Conservation (phyloP, 2,888 invertebrate species). For the Dynastes grantii region DNA sequence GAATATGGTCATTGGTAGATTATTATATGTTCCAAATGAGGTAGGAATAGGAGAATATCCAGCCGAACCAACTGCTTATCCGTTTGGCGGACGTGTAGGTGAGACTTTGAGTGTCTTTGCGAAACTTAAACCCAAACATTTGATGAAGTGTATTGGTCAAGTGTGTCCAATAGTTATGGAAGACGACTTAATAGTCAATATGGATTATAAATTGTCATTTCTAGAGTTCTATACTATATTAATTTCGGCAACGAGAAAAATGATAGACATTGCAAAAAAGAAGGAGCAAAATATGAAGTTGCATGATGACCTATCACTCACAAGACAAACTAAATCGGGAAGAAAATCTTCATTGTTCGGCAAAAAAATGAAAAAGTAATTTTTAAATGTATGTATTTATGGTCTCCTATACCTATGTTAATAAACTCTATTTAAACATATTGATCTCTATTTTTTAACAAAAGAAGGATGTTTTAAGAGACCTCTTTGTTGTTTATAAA, state of each 20-base stretch:
- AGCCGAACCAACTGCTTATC: slow-evolving; percentile 36
- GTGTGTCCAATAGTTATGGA: slow-evolving; percentile 47
- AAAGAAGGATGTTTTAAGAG: no score
- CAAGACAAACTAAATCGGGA: background rate
- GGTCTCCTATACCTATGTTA: no score
- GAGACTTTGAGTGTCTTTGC: slow-evolving; percentile 47
- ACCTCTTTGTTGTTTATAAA: no score
- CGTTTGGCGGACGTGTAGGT: slow-evolving; percentile 29
- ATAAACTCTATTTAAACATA: no score
- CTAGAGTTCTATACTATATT: slow-evolving; percentile 51
- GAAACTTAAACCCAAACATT: slow-evolving; percentile 38
- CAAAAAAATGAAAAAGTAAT: background rate
- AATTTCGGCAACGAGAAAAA: background rate
- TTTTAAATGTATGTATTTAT: background rate
- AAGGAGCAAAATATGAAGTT: slow-evolving; percentile 3
- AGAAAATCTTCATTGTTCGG: background rate
- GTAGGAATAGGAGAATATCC: slow-evolving; percentile 19
- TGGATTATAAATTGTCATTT: slow-evolving; percentile 50
- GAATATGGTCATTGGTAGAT: slow-evolving; percentile 60
- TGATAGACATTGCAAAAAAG: slow-evolving; percentile 34
- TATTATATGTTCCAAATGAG: slow-evolving; percentile 27
- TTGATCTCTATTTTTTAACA: no score
- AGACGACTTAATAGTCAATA: slow-evolving; percentile 42
- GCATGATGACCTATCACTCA: background rate
- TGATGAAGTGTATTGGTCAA: slow-evolving; percentile 40